phyloP scores from a whole-genome alignment of 2,113 vertebrate species.

The Crotalus viridis region DNA sequence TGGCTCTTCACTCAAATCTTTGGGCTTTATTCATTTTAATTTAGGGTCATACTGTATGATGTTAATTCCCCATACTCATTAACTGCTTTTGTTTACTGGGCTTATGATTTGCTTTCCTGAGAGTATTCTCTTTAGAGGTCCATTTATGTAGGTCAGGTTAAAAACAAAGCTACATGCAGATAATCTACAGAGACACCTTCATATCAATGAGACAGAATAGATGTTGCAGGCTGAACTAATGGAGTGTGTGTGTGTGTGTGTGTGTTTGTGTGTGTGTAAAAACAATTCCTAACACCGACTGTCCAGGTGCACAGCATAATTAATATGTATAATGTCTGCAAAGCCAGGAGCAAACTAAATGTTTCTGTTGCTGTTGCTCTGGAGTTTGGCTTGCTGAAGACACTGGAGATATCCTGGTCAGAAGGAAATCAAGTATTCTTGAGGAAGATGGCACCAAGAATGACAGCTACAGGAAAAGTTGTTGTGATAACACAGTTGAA shows the following conservation, averaged over 20 bases:
- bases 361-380: not conserved
- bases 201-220: not conserved
- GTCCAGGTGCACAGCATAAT: slow-evolving; percentile 2
- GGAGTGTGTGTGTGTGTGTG: not conserved
- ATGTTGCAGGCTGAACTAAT: not conserved
- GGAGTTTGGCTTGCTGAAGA: not conserved
- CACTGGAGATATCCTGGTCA: not conserved
- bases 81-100: not conserved
- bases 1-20: not conserved
- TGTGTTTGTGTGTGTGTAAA: too few relatives aligned
- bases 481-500: not conserved
- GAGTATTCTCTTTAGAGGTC: not conserved
- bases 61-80: not conserved
- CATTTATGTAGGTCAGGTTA: not conserved
- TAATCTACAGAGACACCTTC: not conserved
- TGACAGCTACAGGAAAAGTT: not conserved
- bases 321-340: not conserved
- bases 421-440: not conserved
- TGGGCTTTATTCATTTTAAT: not conserved
- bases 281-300: not conserved
- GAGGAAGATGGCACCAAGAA: not conserved
- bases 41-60: not conserved
- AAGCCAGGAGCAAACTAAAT: slow-evolving; percentile 1
- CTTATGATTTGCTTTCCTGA: not conserved
- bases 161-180: not conserved